These are phyloP conservation scores for Chaenogobius annularis DNA, from an alignment of 2,113 vertebrate genomes.

Conservation along the genomic window DNA sequence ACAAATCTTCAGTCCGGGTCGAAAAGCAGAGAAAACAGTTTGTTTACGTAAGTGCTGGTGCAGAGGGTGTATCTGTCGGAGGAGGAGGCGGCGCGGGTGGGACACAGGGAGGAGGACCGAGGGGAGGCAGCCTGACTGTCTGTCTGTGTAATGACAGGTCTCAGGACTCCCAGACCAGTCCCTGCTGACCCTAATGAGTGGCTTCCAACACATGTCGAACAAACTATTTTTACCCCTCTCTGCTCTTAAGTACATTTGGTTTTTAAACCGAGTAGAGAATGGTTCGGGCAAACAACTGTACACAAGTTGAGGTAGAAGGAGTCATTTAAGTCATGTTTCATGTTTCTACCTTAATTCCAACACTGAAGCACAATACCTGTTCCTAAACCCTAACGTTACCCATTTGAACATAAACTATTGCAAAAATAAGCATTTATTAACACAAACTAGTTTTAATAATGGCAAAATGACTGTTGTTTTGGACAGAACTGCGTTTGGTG, in stretches of 20 bases:
- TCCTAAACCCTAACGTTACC: too few species aligned
- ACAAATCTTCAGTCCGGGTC: constrained; percentile 13
- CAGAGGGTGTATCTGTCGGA: constrained; percentile 42
- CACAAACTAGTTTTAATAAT: too few species aligned
- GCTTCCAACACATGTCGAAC: constrained; percentile 33
- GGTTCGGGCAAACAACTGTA: too few species aligned
- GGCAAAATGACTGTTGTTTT: too few species aligned
- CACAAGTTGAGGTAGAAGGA: not conserved
- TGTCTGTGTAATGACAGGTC: constrained; percentile 69
- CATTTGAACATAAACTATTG: too few species aligned
- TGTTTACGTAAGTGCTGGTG: constrained; percentile 53
- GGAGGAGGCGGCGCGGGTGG: constrained; percentile 48
- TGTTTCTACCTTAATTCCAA: too few species aligned
- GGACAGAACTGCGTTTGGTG: too few species aligned
- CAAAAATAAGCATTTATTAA: too few species aligned
- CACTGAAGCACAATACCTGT: too few species aligned
- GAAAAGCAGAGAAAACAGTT: constrained; percentile 20
- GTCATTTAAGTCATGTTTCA: not conserved
- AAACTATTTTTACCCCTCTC: constrained; percentile 31
- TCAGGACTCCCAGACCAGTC: constrained; percentile 43
- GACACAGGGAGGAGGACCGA: constrained; percentile 39
- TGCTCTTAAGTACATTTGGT: not conserved
- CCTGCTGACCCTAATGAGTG: constrained; percentile 41
- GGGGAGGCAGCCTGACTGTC: constrained; percentile 70
- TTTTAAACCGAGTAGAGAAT: not conserved